These are phyloP conservation scores for Falco punctatus DNA, from an alignment of 2,113 vertebrate species.

Conservation along the genomic window DNA sequence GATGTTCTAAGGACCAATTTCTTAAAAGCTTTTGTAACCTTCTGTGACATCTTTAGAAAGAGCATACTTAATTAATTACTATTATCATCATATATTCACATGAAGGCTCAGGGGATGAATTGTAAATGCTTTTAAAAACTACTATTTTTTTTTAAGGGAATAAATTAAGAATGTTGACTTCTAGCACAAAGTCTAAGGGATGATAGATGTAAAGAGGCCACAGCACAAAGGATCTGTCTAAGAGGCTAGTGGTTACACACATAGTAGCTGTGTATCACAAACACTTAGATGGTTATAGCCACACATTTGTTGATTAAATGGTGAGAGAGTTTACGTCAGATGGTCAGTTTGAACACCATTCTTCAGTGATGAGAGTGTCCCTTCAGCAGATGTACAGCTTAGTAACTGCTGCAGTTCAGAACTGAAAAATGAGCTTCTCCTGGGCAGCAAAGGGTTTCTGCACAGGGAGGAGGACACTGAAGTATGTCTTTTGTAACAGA, in stretches of 20 bases:
- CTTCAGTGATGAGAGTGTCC: background rate
- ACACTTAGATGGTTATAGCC: background rate
- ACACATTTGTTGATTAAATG: background rate
- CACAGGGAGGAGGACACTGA: background rate
- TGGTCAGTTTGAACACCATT: background rate
- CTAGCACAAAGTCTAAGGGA: background rate
- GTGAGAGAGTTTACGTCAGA: background rate
- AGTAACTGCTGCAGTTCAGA: background rate
- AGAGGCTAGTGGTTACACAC: accelerated
- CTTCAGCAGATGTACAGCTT: background rate
- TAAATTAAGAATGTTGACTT: background rate
- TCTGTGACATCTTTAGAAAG: background rate
- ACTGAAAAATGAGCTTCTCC: background rate
- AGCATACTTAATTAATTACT: background rate
- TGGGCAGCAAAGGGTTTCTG: background rate
- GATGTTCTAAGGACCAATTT: background rate
- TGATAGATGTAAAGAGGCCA: background rate
- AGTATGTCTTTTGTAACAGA: background rate
- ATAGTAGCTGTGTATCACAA: background rate
- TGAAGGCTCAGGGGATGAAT: background rate
- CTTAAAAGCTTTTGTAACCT: background rate
- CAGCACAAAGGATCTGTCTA: background rate
- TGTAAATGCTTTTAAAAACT: background rate
- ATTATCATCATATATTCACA: background rate
- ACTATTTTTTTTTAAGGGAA: background rate